Evolutionary conservation across 2,797 vertebrate species (phyloP), one percentile per base, ranked within the genome.

Genomic region (Pagetopsis macropterus): DNA sequence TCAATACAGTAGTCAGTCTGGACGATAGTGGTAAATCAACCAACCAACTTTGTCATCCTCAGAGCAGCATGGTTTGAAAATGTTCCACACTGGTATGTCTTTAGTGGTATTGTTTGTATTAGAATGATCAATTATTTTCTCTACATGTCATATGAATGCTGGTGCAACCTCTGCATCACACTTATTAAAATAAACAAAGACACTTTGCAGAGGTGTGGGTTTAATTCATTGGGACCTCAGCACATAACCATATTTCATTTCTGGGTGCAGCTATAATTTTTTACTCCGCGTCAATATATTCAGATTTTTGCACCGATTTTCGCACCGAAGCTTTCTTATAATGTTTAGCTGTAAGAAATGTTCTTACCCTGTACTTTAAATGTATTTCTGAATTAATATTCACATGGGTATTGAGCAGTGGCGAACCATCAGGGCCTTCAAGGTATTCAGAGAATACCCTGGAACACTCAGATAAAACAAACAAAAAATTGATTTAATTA

Each of bases 101-200:
- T 21, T 19, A 50, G n/a, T 50, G 48, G n/a, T 19, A 19, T 21
- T 50, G 48, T 9, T 50, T 19, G 9, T 19, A 12, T 50, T 48
- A 17, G 46, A 48, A 33, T 3, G 23, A 23, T 23, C 23, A 23
- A 23, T 23, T 23, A 23, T 23, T 23, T 27, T 27, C 41, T 57
- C 41, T 44, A 19, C 31, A 61, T 56, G 15, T 60, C n/a, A 31
- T 48, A 48, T 27, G 3, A 61, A 15, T 11, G 23, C 19, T n/a
- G 13, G 33, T 43, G 70, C 54, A 58, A 46, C 63, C 60, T 19
- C 48, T 61, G 56, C 27, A 11, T 61, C 31, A 37, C 16, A 51
- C 5, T 44, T 44, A 62, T 49, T 68, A 37, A 27, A 46, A 74
- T 60, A 5, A 37, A 3, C 9, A 43, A 66, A 55, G 37, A 13